Evolutionary conservation across 1,140 invertebrate genomes (phyloP), one percentile per base, ranked within the genome.

Genomic region (Trichonephila clavipes): DNA sequence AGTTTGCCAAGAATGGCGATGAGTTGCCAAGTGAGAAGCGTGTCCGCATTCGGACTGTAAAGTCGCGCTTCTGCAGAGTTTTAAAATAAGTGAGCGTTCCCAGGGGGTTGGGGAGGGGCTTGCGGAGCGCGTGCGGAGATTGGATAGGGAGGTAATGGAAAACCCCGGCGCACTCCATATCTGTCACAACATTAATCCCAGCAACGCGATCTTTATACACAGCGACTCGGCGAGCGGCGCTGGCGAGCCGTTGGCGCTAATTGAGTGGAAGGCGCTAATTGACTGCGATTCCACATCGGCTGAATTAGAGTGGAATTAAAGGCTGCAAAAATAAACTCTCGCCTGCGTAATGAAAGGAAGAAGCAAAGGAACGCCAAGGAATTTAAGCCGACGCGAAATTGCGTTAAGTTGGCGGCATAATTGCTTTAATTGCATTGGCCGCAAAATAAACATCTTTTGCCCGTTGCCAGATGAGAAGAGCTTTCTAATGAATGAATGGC

Each of bases 1-100:
- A 40, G 61, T 5, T 34, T 69, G 88, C 88, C 59, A 64, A 66
- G 28, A 18, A 8, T 0, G 19, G 19, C 44, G 64, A 69, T 44
- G 2, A 19, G 44, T 87, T 64, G 91, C 91, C 83, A 92, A 16
- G 18, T 16, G 7, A 44, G 34, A 59, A 21, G 34, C 19, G 34
- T 34, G 40, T 8, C 18, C 14, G n/a, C 66, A 72, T 69, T 87
- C 58, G 64, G 83, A 86, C 59, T 92, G 90, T 92, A 87, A 88
- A 93, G 92, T 93, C 69, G 85, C 58, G 85, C 92, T 88, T 72
- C 85, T 82, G 86, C 86, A 66, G 92, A 93, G 92, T 93, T 93
- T 93, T 93, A 93, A 93, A 93, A 93, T 93, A 93, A 93, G 92
- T 93, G 92, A 93, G 92, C 86, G 92, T 93, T 93, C 92, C 92